Evolutionary conservation across 2,888 invertebrate genomes (phyloP).

Genomic region (Mythimna loreyi): DNA sequence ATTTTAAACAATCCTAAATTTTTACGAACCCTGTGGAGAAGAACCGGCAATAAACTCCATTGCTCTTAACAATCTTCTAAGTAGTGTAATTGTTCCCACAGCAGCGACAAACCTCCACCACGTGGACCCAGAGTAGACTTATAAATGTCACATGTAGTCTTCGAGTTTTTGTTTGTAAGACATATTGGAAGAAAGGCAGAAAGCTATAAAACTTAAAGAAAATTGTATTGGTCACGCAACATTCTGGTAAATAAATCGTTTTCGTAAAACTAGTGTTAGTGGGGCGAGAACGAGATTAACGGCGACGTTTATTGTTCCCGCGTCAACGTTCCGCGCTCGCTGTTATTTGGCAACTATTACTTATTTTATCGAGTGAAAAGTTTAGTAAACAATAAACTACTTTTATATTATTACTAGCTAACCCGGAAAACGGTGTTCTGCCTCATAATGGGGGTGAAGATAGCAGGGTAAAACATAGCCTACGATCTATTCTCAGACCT

Average conservation of each 20-base stretch:
- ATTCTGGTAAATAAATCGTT: conserved; percentile 40
- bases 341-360: conserved; percentile 47
- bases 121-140: too few species aligned
- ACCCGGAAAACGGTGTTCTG: too few species aligned
- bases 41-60: too few species aligned
- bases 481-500: too few species aligned
- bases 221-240: conserved; percentile 8
- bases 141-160: not conserved
- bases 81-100: too few species aligned
- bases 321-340: conserved; percentile 42
- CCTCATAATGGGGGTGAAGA: too few species aligned
- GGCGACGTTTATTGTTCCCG: conserved; percentile 55
- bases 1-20: too few species aligned
- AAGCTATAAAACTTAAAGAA: conserved; percentile 4
- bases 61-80: too few species aligned
- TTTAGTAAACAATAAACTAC: conserved; percentile 11
- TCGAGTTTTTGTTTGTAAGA: not conserved
- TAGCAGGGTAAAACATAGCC: too few species aligned
- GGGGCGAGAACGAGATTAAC: conserved; percentile 53
- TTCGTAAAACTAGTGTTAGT: conserved; percentile 40
- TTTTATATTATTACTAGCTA: not conserved
- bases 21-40: too few species aligned
- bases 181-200: not conserved
- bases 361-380: conserved; percentile 38
- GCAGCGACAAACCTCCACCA: not conserved